A percentile compares a stretch with the other conserved stretches of the same genome.
Evolutionary conservation across 2,113 vertebrate genomes (phyloP).

Genomic region (Bujurquina vittata): DNA sequence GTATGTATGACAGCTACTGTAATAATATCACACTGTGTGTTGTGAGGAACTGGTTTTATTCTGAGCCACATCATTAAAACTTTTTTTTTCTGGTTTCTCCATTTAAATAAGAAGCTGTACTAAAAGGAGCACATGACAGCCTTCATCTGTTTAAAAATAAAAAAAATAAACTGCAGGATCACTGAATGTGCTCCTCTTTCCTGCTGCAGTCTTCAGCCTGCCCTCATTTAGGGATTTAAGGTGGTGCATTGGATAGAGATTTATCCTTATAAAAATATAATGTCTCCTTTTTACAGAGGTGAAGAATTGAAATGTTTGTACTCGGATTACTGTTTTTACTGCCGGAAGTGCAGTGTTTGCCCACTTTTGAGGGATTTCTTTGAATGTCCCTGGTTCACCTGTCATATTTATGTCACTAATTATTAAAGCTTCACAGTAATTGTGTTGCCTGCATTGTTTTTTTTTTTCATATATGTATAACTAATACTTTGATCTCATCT

Average conservation of each 20-base stretch:
- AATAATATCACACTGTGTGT: neutral
- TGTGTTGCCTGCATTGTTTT: neutral
- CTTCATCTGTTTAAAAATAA: conserved; percentile 68
- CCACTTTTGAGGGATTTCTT: neutral
- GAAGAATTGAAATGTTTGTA: neutral
- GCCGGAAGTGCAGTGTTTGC: neutral
- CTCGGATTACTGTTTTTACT: conserved; percentile 1
- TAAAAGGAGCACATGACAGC: conserved; percentile 24
- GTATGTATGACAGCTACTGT: neutral
- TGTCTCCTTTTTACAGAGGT: conserved; percentile 38
- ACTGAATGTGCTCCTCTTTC: conserved; percentile 25
- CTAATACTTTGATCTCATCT: conserved; percentile 18
- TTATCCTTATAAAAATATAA: conserved; percentile 51
- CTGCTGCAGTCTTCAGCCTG: conserved; percentile 19
- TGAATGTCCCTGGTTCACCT: neutral
- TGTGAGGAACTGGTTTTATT: neutral
- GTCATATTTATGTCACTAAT: neutral
- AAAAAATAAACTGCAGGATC: conserved; percentile 34
- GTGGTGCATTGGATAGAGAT: conserved; percentile 26
- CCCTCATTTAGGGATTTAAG: conserved; percentile 38
- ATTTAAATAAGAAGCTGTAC: neutral
- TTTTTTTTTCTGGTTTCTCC: neutral
- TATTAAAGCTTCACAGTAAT: neutral
- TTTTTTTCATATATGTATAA: neutral
- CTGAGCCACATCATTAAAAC: neutral